Conservation (phyloP, 2,888 invertebrate species). For the Tupiocoris notatus region DNA sequence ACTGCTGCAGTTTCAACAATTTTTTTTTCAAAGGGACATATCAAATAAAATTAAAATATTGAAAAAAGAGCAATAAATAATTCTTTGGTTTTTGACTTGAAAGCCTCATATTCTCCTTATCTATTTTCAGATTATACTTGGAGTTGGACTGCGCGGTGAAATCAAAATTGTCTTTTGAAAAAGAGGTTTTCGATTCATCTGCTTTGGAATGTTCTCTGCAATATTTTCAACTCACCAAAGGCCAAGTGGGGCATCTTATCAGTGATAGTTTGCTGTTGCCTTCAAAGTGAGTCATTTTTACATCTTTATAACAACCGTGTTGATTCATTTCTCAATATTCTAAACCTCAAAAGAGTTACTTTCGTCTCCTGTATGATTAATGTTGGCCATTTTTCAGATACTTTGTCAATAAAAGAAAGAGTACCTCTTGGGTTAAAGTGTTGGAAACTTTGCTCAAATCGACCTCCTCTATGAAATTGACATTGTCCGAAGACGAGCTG, state of each 20-base stretch:
- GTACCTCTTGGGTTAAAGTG: slow-evolving; percentile 27
- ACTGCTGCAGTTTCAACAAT: too few relatives aligned
- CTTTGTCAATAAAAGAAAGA: slow-evolving; percentile 24
- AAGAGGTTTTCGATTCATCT: background rate
- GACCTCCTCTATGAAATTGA: background rate
- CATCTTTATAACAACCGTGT: too few relatives aligned
- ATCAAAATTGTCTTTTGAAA: slow-evolving; percentile 11
- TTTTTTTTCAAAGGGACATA: too few relatives aligned
- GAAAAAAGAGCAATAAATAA: too few relatives aligned
- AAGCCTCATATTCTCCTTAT: too few relatives aligned
- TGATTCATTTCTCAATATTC: too few relatives aligned
- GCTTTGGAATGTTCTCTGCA: slow-evolving; percentile 5
- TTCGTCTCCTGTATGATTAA: too few relatives aligned
- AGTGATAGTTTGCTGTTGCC: background rate
- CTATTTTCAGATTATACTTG: slow-evolving; percentile 25
- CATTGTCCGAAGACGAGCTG: slow-evolving; percentile 15
- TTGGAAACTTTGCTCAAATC: slow-evolving; percentile 11
- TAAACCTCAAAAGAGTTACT: too few relatives aligned
- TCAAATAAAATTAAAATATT: too few relatives aligned
- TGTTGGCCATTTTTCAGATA: too few relatives aligned
- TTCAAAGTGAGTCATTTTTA: slow-evolving; percentile 25
- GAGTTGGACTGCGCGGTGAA: slow-evolving; percentile 12
- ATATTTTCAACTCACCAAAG: slow-evolving; percentile 5
- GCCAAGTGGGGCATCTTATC: slow-evolving; percentile 8
- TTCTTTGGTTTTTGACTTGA: too few relatives aligned